A percentile compares a stretch with the other conserved stretches of the same genome.
phyloP scores from a whole-genome alignment of 1,140 invertebrate species.

The Luehdorfia chinensis region DNA sequence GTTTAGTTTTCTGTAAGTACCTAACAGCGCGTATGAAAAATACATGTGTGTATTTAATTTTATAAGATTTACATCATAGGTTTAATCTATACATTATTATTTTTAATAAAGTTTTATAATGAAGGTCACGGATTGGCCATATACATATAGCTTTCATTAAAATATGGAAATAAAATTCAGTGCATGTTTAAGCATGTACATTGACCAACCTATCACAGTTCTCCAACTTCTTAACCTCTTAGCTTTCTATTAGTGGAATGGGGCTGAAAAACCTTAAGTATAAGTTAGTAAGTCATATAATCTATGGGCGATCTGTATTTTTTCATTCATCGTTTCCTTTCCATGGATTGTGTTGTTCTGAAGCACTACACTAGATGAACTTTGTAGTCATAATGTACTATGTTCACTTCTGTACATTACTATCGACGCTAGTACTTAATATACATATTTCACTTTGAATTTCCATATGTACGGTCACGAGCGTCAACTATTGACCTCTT shows the following conservation, averaged over 20 bases:
- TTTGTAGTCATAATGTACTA: slow-evolving; percentile 1
- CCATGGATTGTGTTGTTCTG: slow-evolving; percentile 65
- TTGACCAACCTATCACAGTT: not conserved
- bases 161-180: too few relatives aligned
- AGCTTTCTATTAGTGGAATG: slow-evolving; percentile 18
- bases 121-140: too few relatives aligned
- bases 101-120: too few relatives aligned
- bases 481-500: not conserved
- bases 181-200: slow-evolving; percentile 7
- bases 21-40: too few relatives aligned
- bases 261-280: slow-evolving; percentile 1
- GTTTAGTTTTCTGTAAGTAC: too few relatives aligned
- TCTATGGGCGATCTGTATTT: slow-evolving; percentile 20
- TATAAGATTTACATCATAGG: too few relatives aligned
- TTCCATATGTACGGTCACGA: not conserved
- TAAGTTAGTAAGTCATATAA: slow-evolving; percentile 9
- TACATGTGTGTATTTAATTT: too few relatives aligned
- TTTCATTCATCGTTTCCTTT: slow-evolving; percentile 48
- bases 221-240: slow-evolving; percentile 4
- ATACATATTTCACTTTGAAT: not conserved
- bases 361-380: slow-evolving; percentile 16
- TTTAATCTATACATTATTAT: too few relatives aligned
- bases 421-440: slow-evolving; percentile 3
- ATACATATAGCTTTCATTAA: too few relatives aligned
- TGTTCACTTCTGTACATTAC: too few relatives aligned